A percentile compares a stretch with the other conserved stretches of the same genome.
phyloP scores from a whole-genome alignment of 64 coral and sea anemone species.

The Montipora efflorescens region DNA sequence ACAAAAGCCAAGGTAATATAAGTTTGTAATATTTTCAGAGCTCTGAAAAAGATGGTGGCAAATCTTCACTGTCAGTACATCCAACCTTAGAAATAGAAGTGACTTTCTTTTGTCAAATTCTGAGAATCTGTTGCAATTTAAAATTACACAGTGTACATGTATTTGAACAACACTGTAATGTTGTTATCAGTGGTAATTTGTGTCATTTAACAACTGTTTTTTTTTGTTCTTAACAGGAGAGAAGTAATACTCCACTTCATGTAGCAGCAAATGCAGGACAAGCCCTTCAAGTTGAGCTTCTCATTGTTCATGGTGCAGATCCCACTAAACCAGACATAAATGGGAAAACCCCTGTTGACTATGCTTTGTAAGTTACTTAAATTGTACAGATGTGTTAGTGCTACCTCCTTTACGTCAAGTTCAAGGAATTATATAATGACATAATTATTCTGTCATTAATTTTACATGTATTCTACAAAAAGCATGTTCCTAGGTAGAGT shows the following conservation, averaged over 20 bases:
- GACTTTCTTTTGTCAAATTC: too few species aligned
- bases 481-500: too few species aligned
- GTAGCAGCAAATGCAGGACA: conserved; percentile 96
- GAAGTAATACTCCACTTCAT: conserved; percentile 95
- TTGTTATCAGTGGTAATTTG: too few species aligned
- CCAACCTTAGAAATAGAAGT: neutral
- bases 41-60: too few species aligned
- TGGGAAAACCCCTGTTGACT: conserved; percentile 94
- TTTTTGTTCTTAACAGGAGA: conserved; percentile 67
- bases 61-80: neutral
- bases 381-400: too few species aligned
- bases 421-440: too few species aligned
- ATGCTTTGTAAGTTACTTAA: conserved; percentile 79
- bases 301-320: conserved; percentile 98
- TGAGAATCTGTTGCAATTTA: neutral
- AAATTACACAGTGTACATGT: neutral
- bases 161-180: too few species aligned
- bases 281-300: conserved; percentile 89
- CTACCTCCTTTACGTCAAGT: too few species aligned
- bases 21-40: too few species aligned
- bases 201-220: neutral
- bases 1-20: too few species aligned
- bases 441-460: too few species aligned
- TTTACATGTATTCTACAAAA: too few species aligned
- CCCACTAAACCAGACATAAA: conserved; percentile 86